These are phyloP conservation scores for Endotricha flammealis DNA, from an alignment of 2,888 invertebrate species.

Conservation along the genomic window DNA sequence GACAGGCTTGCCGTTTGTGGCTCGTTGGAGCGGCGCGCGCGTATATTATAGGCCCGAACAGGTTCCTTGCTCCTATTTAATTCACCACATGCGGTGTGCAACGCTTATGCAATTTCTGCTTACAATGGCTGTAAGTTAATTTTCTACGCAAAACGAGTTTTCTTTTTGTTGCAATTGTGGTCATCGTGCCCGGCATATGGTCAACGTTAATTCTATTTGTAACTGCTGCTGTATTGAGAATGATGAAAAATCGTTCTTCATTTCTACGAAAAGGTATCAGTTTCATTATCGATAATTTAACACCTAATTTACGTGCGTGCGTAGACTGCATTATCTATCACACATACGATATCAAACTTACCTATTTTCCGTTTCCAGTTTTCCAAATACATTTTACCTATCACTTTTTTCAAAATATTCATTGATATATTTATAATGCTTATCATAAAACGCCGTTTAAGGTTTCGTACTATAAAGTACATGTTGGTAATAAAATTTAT, in stretches of 20 bases:
- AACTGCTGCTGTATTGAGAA: not conserved
- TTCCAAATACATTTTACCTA: too few species aligned
- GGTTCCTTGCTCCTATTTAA: conserved; percentile 70
- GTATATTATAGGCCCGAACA: conserved; percentile 58
- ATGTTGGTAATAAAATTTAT: too few species aligned
- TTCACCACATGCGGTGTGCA: conserved; percentile 62
- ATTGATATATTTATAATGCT: too few species aligned
- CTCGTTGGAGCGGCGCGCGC: conserved; percentile 49
- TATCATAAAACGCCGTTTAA: too few species aligned
- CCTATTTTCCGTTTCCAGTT: too few species aligned
- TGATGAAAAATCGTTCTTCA: not conserved
- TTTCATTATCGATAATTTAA: not conserved
- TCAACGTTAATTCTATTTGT: not conserved
- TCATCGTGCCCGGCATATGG: not conserved
- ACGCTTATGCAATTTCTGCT: conserved; percentile 65
- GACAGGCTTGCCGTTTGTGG: conserved; percentile 59
- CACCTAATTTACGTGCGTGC: not conserved
- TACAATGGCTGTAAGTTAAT: conserved; percentile 52
- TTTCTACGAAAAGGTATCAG: not conserved
- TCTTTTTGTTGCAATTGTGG: conserved; percentile 21
- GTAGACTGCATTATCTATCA: not conserved
- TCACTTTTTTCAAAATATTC: too few species aligned
- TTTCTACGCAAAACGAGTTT: conserved; percentile 39
- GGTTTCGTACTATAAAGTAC: too few species aligned
- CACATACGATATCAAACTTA: too few species aligned